phyloP scores from a whole-genome alignment of 2,113 vertebrate species.

The Ibidorhyncha struthersii region DNA sequence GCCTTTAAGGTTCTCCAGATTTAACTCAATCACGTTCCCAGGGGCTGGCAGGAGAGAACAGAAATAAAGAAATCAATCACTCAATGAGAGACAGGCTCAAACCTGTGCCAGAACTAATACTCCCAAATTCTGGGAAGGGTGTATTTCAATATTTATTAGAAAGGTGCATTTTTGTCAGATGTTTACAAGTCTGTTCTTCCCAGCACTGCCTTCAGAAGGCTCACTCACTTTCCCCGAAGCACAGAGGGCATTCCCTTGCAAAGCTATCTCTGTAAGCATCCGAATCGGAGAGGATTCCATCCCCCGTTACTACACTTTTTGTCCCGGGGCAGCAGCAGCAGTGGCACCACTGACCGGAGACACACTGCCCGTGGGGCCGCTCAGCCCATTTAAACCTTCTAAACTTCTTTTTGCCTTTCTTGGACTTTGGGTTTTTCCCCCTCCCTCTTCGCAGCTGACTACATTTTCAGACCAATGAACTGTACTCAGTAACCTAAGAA shows the following conservation, averaged over 20 bases:
- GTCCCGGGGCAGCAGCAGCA: not conserved
- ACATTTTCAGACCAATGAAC: not conserved
- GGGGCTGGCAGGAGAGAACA: not conserved
- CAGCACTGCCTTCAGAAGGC: not conserved
- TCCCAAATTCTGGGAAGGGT: not conserved
- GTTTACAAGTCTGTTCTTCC: not conserved
- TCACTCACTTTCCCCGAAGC: not conserved
- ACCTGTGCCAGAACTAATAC: not conserved
- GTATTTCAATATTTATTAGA: not conserved
- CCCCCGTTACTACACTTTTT: not conserved
- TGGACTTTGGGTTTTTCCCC: not conserved
- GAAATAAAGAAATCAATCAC: not conserved
- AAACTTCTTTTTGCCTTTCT: not conserved
- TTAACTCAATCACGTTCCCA: not conserved
- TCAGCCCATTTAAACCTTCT: not conserved
- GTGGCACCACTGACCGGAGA: not conserved
- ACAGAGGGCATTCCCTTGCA: not conserved
- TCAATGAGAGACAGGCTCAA: not conserved
- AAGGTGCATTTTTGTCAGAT: not conserved
- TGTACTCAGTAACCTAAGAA: not conserved
- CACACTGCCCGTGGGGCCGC: not conserved
- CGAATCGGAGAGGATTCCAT: not conserved
- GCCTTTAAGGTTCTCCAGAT: not conserved
- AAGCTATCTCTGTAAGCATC: not conserved
- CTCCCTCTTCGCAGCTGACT: not conserved